Conservation (phyloP, 2,113 vertebrate species). For the Oryzias melastigma region DNA sequence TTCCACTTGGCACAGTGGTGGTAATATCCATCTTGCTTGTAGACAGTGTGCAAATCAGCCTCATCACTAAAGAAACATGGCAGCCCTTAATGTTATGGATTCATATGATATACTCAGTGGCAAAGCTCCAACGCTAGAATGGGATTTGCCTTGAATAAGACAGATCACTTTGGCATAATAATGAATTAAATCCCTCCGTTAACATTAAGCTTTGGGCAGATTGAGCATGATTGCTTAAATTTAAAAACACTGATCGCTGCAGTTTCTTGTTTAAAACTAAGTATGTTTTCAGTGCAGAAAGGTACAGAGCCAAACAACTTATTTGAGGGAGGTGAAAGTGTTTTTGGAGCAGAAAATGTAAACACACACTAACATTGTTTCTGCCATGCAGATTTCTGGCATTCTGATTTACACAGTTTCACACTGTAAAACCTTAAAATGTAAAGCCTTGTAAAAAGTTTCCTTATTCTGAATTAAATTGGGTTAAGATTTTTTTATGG, state of each 20-base stretch:
- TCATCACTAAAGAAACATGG: conserved; percentile 48
- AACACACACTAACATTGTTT: conserved; percentile 44
- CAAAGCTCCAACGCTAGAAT: conserved; percentile 50
- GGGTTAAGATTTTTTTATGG: conserved; percentile 27
- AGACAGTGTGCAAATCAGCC: conserved; percentile 25
- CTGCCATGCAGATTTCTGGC: conserved; percentile 31
- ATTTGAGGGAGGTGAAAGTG: too few relatives aligned
- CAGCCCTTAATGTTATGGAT: conserved; percentile 55
- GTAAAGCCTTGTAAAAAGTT: background rate
- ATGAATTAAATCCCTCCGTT: conserved; percentile 60
- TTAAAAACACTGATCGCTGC: conserved; percentile 14
- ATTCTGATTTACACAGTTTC: conserved; percentile 35
- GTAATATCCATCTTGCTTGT: conserved; percentile 24
- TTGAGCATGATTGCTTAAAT: conserved; percentile 24
- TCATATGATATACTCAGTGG: conserved; percentile 42
- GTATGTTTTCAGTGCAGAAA: conserved; percentile 42
- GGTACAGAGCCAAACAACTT: too few relatives aligned
- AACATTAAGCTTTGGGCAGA: conserved; percentile 31
- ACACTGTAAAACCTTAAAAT: conserved; percentile 31
- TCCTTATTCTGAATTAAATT: conserved; percentile 11
- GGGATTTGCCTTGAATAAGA: conserved; percentile 52
- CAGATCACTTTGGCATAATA: conserved; percentile 55
- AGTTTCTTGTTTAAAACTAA: conserved; percentile 43
- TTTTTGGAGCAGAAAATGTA: conserved; percentile 24
- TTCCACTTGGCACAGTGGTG: conserved; percentile 23